Evolutionary conservation across 92 coral and sea anemone genomes (phyloP).

Genomic region (Zoanthus gigantus): DNA sequence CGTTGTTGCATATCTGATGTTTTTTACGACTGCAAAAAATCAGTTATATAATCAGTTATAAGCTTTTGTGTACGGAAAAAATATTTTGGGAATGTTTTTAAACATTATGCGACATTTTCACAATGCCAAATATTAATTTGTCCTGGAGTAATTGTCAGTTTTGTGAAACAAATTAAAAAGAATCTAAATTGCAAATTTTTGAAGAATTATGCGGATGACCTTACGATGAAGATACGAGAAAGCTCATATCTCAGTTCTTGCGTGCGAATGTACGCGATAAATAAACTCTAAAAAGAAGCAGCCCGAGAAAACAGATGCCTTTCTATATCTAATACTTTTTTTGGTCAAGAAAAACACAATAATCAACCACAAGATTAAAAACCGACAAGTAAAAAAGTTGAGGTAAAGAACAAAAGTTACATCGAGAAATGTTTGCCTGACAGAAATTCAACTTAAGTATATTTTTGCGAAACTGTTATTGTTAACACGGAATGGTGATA

Average conservation of each 20-base stretch:
- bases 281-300: not conserved
- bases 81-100: not conserved
- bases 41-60: too few species aligned
- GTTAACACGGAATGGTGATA: not conserved
- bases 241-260: not conserved
- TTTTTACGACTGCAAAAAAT: too few species aligned
- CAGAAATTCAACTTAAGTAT: not conserved
- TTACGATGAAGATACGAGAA: not conserved
- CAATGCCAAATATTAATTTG: not conserved
- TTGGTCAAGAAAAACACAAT: not conserved
- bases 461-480: not conserved
- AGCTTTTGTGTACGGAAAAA: not conserved
- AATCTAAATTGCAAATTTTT: not conserved
- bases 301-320: not conserved
- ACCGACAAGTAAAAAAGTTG: not conserved
- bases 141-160: not conserved
- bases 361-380: slow-evolving; percentile 2
- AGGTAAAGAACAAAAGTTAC: not conserved
- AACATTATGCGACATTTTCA: not conserved
- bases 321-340: not conserved
- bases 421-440: not conserved
- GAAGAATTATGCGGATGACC: not conserved
- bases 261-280: not conserved
- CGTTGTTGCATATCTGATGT: too few species aligned
- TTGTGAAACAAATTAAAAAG: not conserved